Evolutionary conservation across 1,140 invertebrate species (phyloP), one percentile per base, ranked within the genome.

Genomic region (Drosophila oshimai): DNA sequence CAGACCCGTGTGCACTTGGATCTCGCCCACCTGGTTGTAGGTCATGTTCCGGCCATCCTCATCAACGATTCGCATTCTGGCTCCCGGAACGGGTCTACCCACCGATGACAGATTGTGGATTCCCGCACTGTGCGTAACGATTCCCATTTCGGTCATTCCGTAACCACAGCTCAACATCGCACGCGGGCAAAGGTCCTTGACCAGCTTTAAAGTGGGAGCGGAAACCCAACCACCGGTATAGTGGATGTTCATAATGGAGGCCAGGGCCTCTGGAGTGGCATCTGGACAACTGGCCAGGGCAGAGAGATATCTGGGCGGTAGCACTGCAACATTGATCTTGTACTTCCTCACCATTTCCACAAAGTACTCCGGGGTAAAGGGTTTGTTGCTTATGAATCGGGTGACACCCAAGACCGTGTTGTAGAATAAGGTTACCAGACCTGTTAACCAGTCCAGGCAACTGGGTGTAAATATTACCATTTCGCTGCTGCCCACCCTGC

Each of bases 11-110:
- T 91, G 87, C 3, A 92, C 33, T 37, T 70, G 90, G 9, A 93
- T 71, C 78, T 93, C 91, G 6, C 92, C 92, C 4, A 70, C 61
- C 60, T 91, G 31, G 46, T 90, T 90, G 12, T 83, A 55, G 1
- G 74, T 70, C 15, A 80, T 79, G 3, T 37, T 74, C 20, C 72
- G 72, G 28, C 86, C 86, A 3, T 90, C 73, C 4, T 90, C 89
- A n/a, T 88, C 70, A 5, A 90, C 73, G 29, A 90, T 90, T 1
- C 77, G 75, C 0, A 80, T 64, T n/a, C 44, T 69, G 0, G 74
- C 15, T 6, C 81, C 80, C 3, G 77, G 70, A 7, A 80, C 1
- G 0, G 74, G 41, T 13, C 74, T 37, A 13, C 89, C 86, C 0
- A 80, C 86, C 0, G 89, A 80, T 5, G 61, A 58, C 0, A 61